Conservation (phyloP, 1,140 invertebrate species). For the Micrasema longulum region DNA sequence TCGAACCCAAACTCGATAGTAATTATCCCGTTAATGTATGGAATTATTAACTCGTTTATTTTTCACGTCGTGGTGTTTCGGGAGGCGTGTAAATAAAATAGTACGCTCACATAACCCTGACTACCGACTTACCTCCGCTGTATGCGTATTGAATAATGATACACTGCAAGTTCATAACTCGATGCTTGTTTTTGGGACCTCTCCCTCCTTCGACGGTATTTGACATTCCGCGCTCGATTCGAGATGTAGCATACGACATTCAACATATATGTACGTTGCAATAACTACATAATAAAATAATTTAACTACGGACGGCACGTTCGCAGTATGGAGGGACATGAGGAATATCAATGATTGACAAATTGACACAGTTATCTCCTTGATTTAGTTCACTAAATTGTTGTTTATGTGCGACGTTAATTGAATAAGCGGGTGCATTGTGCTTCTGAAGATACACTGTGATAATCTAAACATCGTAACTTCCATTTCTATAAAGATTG, state of each 20-base stretch:
- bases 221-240: slow-evolving; percentile 18
- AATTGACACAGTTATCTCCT: slow-evolving; percentile 32
- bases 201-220: neutral
- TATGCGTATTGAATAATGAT: neutral
- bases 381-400: slow-evolving; percentile 21
- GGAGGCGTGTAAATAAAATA: too few species aligned
- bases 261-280: too few species aligned
- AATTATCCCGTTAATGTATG: too few species aligned
- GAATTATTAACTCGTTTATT: too few species aligned
- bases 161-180: neutral
- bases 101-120: too few species aligned
- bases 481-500: too few species aligned
- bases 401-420: slow-evolving; percentile 2
- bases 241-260: too few species aligned
- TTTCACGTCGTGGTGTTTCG: too few species aligned
- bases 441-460: too few species aligned
- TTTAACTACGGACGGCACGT: slow-evolving; percentile 18
- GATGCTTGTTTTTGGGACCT: neutral
- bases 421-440: neutral
- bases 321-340: slow-evolving; percentile 23
- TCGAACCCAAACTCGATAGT: too few species aligned
- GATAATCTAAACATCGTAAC: too few species aligned
- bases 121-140: neutral
- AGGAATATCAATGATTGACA: slow-evolving; percentile 28
- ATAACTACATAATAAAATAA: too few species aligned